Base-by-base conservation (phyloP, 2,888 invertebrate genomes). In the Mactromeris polynyma region DNA sequence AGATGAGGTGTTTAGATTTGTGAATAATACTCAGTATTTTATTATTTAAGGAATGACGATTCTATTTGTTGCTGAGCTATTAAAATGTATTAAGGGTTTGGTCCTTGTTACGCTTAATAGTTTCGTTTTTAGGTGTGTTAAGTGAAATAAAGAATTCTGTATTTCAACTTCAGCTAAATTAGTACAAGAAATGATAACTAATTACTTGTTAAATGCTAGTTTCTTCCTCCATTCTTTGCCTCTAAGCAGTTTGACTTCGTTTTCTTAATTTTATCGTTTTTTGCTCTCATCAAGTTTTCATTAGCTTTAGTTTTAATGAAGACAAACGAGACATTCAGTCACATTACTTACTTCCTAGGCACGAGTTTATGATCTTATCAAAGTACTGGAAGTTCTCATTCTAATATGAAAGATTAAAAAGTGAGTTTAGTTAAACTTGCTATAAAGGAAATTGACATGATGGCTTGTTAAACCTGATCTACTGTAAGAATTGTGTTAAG, bases 231-330 rank as follows among this genome's bases (percentile, higher is more conserved):
- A 64, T 64, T 64, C 58, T 64, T 64, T 64, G 58, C 58, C 58
- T 73, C 4, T 36, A 33, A 73, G 73, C 73, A 26, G 73, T 73
- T 64, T 73, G 73, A 33, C 73, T 73, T 73, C 19, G 36, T 73
- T 73, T 21, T 36, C 73, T 33, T 73, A 33, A 73, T 26, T 73
- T 36, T 73, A 33, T 17, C 33, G 6, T 17, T 73, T 73, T 69
- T 73, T 73, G 19, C 19, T 31, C 33, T 33, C 73, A 73, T 73
- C 36, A 36, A 36, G 73, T 73, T 33, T 73, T 73, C 31, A 73
- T 73, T 73, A 19, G 73, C 36, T 73, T 73, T 73, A 36, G 73
- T 73, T 73, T 33, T 73, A 73, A 73, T 73, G 73, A 73, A 36
- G 73, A 73, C 36, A 73, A 73, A 73, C 26, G 4, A 73, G 19